Evolutionary conservation across 2,888 invertebrate genomes (phyloP).

Genomic region (Xestia c-nigrum): DNA sequence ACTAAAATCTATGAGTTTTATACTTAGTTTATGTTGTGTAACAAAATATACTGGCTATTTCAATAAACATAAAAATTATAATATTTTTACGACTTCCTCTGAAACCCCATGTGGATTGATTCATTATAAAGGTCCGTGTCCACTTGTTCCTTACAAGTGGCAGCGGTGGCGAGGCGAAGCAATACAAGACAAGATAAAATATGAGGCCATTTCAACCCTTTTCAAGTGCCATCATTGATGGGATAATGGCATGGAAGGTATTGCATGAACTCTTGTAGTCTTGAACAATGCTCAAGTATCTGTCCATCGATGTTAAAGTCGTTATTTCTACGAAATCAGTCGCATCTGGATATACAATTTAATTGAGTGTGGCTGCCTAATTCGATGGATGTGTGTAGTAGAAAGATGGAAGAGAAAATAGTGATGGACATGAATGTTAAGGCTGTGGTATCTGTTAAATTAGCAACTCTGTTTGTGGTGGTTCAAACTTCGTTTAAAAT

Average conservation of each 20-base stretch:
- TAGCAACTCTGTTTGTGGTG: too few relatives aligned
- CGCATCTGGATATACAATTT: not conserved
- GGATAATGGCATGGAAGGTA: not conserved
- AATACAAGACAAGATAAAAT: constrained; percentile 22
- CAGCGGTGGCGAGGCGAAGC: not conserved
- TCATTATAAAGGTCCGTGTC: constrained; percentile 32
- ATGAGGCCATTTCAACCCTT: constrained; percentile 8
- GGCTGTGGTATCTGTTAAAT: too few relatives aligned
- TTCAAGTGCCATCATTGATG: constrained; percentile 11
- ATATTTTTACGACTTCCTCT: constrained; percentile 57
- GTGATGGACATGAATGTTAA: too few relatives aligned
- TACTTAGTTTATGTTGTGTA: constrained; percentile 40
- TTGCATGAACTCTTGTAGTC: not conserved
- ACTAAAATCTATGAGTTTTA: constrained; percentile 42
- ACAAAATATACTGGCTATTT: constrained; percentile 47
- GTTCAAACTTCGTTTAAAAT: too few relatives aligned
- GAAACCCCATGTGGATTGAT: constrained; percentile 43
- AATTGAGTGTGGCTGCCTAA: not conserved
- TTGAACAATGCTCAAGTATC: constrained; percentile 10
- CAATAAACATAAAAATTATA: constrained; percentile 53
- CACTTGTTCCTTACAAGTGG: constrained; percentile 14
- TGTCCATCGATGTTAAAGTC: not conserved
- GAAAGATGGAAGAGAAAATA: too few relatives aligned
- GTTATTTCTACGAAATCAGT: not conserved
- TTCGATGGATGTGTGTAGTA: too few relatives aligned